Base-by-base conservation (phyloP, 1,140 invertebrate species). In the Neodiprion fabricii region DNA sequence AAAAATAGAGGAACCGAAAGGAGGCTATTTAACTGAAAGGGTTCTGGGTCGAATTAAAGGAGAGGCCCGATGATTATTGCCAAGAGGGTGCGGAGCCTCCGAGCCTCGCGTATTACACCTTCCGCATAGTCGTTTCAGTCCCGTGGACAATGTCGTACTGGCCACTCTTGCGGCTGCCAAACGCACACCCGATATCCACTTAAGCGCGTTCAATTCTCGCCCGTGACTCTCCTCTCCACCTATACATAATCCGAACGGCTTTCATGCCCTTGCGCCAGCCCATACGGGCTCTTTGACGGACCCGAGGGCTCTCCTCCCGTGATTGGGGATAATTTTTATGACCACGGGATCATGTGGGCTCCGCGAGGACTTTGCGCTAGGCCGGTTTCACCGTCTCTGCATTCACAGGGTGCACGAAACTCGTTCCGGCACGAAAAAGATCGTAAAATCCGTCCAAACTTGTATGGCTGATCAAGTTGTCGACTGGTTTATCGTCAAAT, bases 291-390 rank as follows among this genome's bases (percentile, higher is more conserved):
- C 53, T 61, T 61, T 61, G 53, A 9, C 53, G 53, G 53, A 61
- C 53, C 53, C 53, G 53, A 61, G 53, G 53, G 53, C n/a, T 61
- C 53, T 61, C 53, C 11, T 61, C 11, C 53, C n/a, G 53, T 61
- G 53, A 61, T 61, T 61, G 53, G 53, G 53, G 53, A 61, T 61
- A 61, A 61, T 61, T 61, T 61, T 61, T 61, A 61, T 61, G 53
- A 9, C n/a, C 53, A 61, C 11, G 53, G 53, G n/a, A 61, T 61
- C 53, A 61, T 61, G 53, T 61, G 53, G 53, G 53, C 53, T 61
- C 53, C 53, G 53, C 53, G n/a, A 9, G 53, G n/a, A 61, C 53
- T 61, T 61, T 8, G 11, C 53, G 53, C 53, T 40, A 40, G 2
- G 28, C 28, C 28, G 5, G 28, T 40, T 40, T 40, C 28, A 40